Conservation (phyloP, 2,797 vertebrate species). For the Ctenosaura bakeri region DNA sequence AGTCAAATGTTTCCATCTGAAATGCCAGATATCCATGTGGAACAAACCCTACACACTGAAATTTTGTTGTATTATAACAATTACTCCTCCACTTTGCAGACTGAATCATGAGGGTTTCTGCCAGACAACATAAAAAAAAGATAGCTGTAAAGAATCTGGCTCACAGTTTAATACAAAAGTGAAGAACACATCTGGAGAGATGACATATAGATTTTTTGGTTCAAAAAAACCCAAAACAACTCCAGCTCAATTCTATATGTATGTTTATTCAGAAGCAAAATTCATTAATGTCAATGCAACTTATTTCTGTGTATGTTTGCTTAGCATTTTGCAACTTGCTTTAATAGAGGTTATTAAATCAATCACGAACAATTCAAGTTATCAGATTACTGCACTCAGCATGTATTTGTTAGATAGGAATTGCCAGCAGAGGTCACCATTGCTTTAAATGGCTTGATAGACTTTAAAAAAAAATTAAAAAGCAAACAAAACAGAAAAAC, state of each 20-base stretch:
- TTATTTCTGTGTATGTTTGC: background rate
- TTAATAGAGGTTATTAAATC: constrained; percentile 14
- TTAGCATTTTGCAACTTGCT: background rate
- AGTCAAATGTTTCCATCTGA: constrained; percentile 37
- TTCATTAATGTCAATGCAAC: background rate
- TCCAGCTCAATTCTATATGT: background rate
- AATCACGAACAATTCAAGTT: constrained; percentile 15
- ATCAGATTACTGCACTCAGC: constrained; percentile 1
- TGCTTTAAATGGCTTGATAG: constrained; percentile 35
- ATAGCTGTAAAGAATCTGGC: background rate
- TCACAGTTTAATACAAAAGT: background rate
- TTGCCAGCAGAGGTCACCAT: constrained; percentile 71
- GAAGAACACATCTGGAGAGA: constrained; percentile 8
- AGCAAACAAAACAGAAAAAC: background rate
- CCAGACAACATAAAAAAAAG: background rate
- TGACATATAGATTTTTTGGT: background rate
- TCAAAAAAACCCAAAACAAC: too few species aligned
- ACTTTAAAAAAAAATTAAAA: background rate
- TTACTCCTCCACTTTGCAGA: background rate
- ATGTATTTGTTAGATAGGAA: background rate
- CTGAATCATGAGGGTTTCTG: constrained; percentile 17
- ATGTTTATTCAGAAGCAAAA: background rate
- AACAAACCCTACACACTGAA: background rate
- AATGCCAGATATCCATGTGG: constrained; percentile 13
- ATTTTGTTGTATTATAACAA: constrained; percentile 29